Evolutionary conservation across 2,113 vertebrate species (phyloP).

Genomic region (Callorhinus ursinus): DNA sequence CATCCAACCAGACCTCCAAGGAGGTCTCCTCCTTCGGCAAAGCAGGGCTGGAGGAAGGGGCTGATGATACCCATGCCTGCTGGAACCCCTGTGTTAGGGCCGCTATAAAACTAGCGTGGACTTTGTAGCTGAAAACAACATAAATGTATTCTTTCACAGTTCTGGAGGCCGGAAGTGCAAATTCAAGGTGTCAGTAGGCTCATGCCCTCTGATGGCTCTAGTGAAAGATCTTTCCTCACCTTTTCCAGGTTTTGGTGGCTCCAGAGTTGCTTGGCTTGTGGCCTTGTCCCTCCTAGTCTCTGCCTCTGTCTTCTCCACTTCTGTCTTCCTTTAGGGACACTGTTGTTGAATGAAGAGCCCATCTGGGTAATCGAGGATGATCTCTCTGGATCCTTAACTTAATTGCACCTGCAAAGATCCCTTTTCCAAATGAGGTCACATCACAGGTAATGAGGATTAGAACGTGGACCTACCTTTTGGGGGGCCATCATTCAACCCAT

Average conservation of each 20-base stretch:
- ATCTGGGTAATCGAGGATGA: not conserved
- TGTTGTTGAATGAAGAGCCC: not conserved
- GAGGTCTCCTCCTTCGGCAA: not conserved
- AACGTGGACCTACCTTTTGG: not conserved
- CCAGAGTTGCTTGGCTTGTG: accelerated
- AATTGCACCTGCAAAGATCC: not conserved
- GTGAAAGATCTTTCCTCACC: not conserved
- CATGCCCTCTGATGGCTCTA: too few species aligned
- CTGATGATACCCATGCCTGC: accelerated
- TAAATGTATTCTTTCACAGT: not conserved
- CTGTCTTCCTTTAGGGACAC: not conserved
- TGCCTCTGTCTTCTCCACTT: not conserved
- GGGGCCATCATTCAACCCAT: not conserved
- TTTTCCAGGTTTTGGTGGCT: not conserved
- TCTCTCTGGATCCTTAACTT: not conserved
- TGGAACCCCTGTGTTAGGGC: not conserved
- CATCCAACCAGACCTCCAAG: too few species aligned
- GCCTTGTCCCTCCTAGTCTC: accelerated
- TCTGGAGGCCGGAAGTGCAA: not conserved
- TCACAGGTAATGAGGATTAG: not conserved
- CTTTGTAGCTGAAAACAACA: not conserved
- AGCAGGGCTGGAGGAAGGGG: not conserved
- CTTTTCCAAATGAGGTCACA: not conserved
- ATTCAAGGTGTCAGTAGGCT: not conserved
- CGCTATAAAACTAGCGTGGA: accelerated